Evolutionary conservation across 2,888 invertebrate species (phyloP), one percentile per base, ranked within the genome.

Genomic region (Hirtodrosophila confusa): DNA sequence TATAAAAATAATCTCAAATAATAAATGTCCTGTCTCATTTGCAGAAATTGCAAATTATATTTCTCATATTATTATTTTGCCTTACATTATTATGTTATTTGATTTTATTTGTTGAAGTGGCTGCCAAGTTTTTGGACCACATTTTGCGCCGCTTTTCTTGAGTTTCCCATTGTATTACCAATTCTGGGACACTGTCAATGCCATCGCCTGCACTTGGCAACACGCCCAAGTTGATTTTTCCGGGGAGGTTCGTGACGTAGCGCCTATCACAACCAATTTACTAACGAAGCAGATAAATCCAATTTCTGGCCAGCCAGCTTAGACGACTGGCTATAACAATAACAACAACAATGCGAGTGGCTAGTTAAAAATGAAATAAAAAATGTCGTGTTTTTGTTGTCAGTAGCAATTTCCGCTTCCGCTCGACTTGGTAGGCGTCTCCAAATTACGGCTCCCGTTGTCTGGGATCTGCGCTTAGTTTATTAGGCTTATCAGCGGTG

Each of bases 211-310:
- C 75, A 68, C 64, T 75, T 78, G 78, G 73, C 70, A 76, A 39
- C 29, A 39, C 50, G 68, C 62, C 75, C 75, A 63, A 65, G 62
- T 54, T 67, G 56, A 29, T 43, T 55, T 50, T 69, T 55, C 51
- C 53, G 41, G 58, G 50, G 43, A 47, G 60, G 54, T 62, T 60
- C 67, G 61, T 70, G 73, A 70, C 56, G 82, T 67, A 76, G 73
- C 80, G 84, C 86, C 84, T 84, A 84, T 84, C 84, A 86, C 86
- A 86, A 75, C 84, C 84, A 85, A 88, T 85, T 85, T 85, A 88
- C 84, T 88, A 88, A 88, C 84, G 84, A 88, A 86, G 84, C 85
- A 85, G 86, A 85, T 88, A 88, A 85, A 88, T 88, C 80, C 87
- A 85, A 85, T 85, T 85, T 85, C 76, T 85, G 78, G 74, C 68